Evolutionary conservation across 2,888 invertebrate species (phyloP).

Genomic region (Phortica okadai): DNA sequence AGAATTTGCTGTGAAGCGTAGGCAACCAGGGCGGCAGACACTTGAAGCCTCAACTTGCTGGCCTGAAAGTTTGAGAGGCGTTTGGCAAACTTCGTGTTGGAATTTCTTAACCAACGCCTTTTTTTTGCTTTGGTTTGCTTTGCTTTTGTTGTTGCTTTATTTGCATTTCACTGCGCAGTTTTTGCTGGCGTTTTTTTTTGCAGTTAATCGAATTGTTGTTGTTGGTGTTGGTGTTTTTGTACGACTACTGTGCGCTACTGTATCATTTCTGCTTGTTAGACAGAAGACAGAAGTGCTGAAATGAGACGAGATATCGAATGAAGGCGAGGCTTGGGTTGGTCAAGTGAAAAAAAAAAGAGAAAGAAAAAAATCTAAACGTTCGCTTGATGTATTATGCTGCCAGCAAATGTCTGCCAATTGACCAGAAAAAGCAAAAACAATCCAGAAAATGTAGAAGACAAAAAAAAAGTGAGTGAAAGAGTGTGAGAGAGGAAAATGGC

Average conservation of each 20-base stretch:
- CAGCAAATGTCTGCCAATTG: constrained; percentile 22
- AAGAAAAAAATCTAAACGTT: constrained; percentile 23
- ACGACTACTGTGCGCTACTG: constrained; percentile 8
- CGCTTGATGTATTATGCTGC: constrained; percentile 27
- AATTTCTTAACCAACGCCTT: constrained; percentile 17
- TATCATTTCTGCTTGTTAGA: constrained; percentile 19
- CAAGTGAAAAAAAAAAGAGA: neutral
- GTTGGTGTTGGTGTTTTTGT: neutral
- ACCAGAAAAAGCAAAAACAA: constrained; percentile 11
- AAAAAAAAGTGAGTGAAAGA: neutral
- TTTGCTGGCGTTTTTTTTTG: neutral
- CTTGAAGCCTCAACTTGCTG: neutral
- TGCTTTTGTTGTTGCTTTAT: constrained; percentile 7
- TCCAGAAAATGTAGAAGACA: neutral
- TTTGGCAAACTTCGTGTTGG: constrained; percentile 26
- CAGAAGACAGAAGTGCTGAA: neutral
- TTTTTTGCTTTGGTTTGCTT: neutral
- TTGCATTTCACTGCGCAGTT: constrained; percentile 9
- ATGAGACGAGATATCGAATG: neutral
- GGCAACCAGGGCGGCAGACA: neutral
- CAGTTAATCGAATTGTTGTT: constrained; percentile 23
- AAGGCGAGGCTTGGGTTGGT: neutral
- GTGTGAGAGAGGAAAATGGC: neutral
- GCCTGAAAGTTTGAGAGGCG: neutral
- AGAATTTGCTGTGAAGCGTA: neutral